A percentile compares a stretch with the other conserved stretches of the same genome.
These are phyloP conservation scores for Leucophenga montana DNA, from an alignment of 2,888 invertebrate species.

Conservation along the genomic window DNA sequence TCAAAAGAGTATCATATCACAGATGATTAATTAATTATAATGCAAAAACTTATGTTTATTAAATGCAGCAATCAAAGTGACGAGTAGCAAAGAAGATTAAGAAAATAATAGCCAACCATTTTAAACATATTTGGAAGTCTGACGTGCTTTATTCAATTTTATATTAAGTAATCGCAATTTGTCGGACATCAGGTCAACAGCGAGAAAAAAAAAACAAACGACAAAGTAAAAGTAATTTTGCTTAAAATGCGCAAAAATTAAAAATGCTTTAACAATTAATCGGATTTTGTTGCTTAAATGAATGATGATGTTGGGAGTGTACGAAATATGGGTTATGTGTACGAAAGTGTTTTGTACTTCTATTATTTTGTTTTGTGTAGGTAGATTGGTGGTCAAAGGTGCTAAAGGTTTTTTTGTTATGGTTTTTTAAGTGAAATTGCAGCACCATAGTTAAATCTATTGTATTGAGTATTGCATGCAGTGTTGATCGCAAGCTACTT, in stretches of 20 bases:
- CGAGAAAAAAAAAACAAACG: background rate
- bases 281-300: too few species aligned
- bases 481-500: too few species aligned
- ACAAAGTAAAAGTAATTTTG: background rate
- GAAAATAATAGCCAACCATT: background rate
- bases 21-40: slow-evolving; percentile 12
- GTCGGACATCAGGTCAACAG: background rate
- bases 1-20: background rate
- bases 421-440: too few species aligned
- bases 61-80: background rate
- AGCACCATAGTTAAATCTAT: too few species aligned
- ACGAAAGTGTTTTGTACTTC: too few species aligned
- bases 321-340: too few species aligned
- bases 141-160: background rate
- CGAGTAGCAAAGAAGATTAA: background rate
- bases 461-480: too few species aligned
- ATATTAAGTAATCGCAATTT: slow-evolving; percentile 3
- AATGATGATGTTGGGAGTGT: too few species aligned
- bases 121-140: background rate
- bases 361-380: too few species aligned
- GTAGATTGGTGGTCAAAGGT: too few species aligned
- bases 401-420: too few species aligned
- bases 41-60: background rate
- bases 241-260: slow-evolving; percentile 17
- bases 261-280: slow-evolving; percentile 9